Evolutionary conservation across 1,140 invertebrate genomes (phyloP).

Genomic region (Choristoneura fumiferana): DNA sequence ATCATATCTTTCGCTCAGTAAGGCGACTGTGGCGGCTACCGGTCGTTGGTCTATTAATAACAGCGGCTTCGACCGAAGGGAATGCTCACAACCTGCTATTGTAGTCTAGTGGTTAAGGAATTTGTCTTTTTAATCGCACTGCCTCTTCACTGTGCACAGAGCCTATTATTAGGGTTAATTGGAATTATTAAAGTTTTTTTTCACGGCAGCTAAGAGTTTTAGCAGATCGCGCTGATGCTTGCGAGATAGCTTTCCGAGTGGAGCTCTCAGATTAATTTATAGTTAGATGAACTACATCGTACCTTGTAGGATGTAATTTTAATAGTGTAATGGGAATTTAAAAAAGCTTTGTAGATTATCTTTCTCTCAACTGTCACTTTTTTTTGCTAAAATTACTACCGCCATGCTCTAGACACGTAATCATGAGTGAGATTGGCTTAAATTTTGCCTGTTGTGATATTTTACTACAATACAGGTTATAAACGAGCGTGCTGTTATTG

Average conservation of each 20-base stretch:
- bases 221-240: slow-evolving; percentile 54
- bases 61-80: slow-evolving; percentile 48
- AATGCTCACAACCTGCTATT: slow-evolving; percentile 70
- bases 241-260: slow-evolving; percentile 46
- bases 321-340: slow-evolving; percentile 31
- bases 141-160: slow-evolving; percentile 54
- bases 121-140: slow-evolving; percentile 77
- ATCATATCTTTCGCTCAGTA: slow-evolving; percentile 73
- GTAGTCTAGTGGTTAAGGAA: slow-evolving; percentile 70
- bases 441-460: neutral
- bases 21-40: slow-evolving; percentile 60
- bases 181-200: slow-evolving; percentile 75
- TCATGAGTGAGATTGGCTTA: neutral
- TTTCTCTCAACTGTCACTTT: slow-evolving; percentile 11
- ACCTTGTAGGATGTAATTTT: slow-evolving; percentile 35
- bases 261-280: slow-evolving; percentile 66
- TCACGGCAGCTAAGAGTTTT: slow-evolving; percentile 54
- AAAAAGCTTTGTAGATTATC: slow-evolving; percentile 7
- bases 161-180: slow-evolving; percentile 78
- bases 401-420: neutral
- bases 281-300: slow-evolving; percentile 32
- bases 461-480: too few species aligned
- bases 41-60: slow-evolving; percentile 73
- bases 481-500: too few species aligned
- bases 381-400: slow-evolving; percentile 8